Evolutionary conservation across 2,797 vertebrate species (phyloP), one percentile per base, ranked within the genome.

Genomic region (Gadopsis marmoratus): DNA sequence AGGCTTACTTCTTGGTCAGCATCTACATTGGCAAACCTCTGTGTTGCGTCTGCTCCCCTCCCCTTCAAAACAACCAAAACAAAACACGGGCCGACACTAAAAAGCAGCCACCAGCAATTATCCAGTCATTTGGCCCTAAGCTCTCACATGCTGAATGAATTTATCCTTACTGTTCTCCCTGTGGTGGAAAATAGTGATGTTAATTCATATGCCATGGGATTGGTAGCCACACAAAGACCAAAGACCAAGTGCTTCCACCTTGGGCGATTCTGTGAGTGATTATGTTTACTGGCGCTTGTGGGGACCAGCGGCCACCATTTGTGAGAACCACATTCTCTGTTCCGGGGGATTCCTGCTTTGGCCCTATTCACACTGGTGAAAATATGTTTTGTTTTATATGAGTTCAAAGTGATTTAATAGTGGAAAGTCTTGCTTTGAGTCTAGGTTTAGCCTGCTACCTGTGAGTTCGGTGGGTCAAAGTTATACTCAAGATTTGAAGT

Each of bases 91-190:
- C 54, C 63, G 74, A 88, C 84, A 89, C 88, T 87, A 87, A 84
- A 88, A 90, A 90, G 83, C 84, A 90, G 76, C 86, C 89, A 84
- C 85, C 82, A 87, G 79, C 83, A 91, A 91, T 94, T 91, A 92
- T 87, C 85, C 86, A 89, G 84, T 89, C 84, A 91, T 92, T 94
- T 89, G 84, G 83, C 91, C 85, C 69, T 91, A 86, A 91, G 89
- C 87, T 89, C 79, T 89, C 84, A 89, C 93, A 94, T 91, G 47
- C 72, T 93, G 90, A 87, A 91, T 90, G 84, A 76, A 94, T 94
- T 93, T 93, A 89, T 89, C 77, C 74, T 88, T 74, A 82, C 79
- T 76, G 67, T 86, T 89, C 76, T 78, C 76, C 79, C 79, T 90
- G 86, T 83, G 91, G 91, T 90, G 84, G 86, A 89, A 91, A 93